Evolutionary conservation across 2,797 vertebrate species (phyloP).

Genomic region (Tenualosa ilisha): DNA sequence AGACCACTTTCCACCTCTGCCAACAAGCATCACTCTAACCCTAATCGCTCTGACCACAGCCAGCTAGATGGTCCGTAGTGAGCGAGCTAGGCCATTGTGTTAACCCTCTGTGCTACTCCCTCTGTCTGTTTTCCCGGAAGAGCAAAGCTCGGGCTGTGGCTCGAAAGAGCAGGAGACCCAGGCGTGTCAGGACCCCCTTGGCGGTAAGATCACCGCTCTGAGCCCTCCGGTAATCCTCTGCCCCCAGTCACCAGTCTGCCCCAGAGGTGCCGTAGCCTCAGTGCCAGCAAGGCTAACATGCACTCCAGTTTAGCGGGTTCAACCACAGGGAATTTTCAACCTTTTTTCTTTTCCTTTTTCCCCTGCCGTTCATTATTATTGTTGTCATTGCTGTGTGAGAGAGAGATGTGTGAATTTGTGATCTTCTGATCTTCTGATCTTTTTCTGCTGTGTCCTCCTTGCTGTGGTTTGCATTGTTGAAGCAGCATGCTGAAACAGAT

Average conservation of each 20-base stretch:
- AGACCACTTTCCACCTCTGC: conserved; percentile 12
- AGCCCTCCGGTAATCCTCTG: conserved; percentile 45
- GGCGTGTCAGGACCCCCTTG: conserved; percentile 87
- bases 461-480: not conserved
- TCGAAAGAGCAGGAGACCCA: conserved; percentile 82
- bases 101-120: conserved; percentile 49
- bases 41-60: not conserved
- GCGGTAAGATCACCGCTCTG: conserved; percentile 83
- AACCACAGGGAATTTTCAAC: not conserved
- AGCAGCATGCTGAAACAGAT: not conserved
- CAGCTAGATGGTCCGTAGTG: not conserved
- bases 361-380: not conserved
- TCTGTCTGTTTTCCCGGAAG: conserved; percentile 62
- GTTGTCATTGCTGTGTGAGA: not conserved
- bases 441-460: not conserved
- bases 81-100: conserved; percentile 14
- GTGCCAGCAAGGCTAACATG: not conserved
- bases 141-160: conserved; percentile 70
- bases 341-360: not conserved
- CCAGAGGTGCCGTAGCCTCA: not conserved
- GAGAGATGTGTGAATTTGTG: not conserved
- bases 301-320: not conserved
- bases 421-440: not conserved
- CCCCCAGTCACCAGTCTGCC: not conserved
- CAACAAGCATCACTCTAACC: conserved; percentile 5